Evolutionary conservation across 2,797 vertebrate genomes (phyloP).

Genomic region (Dendrocincla tyrannina): DNA sequence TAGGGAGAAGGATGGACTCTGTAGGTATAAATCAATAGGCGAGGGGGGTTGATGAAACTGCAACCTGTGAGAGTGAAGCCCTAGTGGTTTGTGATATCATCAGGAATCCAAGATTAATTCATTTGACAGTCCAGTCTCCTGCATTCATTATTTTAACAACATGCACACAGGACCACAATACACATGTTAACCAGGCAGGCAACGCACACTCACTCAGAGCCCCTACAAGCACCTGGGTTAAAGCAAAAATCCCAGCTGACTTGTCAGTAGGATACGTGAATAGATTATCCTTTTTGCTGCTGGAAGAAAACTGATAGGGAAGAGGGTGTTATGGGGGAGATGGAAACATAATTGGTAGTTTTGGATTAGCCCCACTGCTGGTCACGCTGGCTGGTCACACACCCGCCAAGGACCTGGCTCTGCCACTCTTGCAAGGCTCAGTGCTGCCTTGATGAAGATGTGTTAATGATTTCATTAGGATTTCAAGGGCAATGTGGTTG

Average conservation of each 20-base stretch:
- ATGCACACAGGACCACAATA: constrained; percentile 27
- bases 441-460: neutral
- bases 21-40: constrained; percentile 76
- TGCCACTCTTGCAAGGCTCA: neutral
- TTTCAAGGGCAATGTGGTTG: neutral
- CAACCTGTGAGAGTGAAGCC: constrained; percentile 76
- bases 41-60: constrained; percentile 64
- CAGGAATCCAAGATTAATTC: constrained; percentile 75
- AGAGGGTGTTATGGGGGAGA: neutral
- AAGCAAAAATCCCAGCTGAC: neutral
- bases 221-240: neutral
- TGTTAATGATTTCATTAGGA: neutral
- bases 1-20: constrained; percentile 66
- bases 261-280: neutral
- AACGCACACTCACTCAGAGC: neutral
- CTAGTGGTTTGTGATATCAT: constrained; percentile 77
- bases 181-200: constrained; percentile 30
- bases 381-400: neutral
- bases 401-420: neutral
- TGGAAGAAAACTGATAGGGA: neutral
- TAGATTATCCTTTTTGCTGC: neutral
- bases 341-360: neutral
- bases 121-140: constrained; percentile 69
- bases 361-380: neutral
- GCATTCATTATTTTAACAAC: constrained; percentile 80